Conservation (phyloP, 2,888 invertebrate genomes). For the Aphidoletes aphidimyza region DNA sequence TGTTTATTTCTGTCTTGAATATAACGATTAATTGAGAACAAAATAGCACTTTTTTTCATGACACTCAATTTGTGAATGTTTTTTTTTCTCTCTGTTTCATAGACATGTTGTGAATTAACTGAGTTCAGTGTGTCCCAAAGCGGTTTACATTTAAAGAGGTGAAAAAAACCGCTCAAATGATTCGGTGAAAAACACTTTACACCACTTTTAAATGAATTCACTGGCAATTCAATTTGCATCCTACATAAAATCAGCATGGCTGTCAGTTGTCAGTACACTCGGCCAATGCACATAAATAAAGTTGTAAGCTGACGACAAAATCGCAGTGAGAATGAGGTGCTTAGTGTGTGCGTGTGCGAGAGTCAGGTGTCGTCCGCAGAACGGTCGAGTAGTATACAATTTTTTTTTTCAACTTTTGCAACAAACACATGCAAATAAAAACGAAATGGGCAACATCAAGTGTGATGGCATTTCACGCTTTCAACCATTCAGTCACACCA, state of each 20-base stretch:
- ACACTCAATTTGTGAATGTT: too few species aligned
- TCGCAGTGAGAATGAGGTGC: not conserved
- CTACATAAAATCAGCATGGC: not conserved
- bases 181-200: not conserved
- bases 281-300: not conserved
- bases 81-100: not conserved
- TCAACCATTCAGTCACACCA: too few species aligned
- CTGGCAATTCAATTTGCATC: not conserved
- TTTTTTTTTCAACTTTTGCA: too few species aligned
- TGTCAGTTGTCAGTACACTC: too few species aligned
- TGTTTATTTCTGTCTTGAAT: too few species aligned
- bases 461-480: not conserved
- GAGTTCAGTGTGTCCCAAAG: too few species aligned
- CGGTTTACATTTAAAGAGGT: too few species aligned
- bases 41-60: too few species aligned
- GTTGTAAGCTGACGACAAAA: not conserved
- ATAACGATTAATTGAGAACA: too few species aligned
- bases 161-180: too few species aligned
- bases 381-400: not conserved
- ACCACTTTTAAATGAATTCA: not conserved
- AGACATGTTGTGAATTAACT: not conserved
- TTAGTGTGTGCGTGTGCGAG: too few species aligned
- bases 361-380: conserved; percentile 5
- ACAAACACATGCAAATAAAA: not conserved
- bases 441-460: not conserved